A percentile compares a stretch with the other conserved stretches of the same genome.
These are phyloP conservation scores for Sialis lutaria DNA, from an alignment of 2,888 invertebrate species.

Conservation along the genomic window DNA sequence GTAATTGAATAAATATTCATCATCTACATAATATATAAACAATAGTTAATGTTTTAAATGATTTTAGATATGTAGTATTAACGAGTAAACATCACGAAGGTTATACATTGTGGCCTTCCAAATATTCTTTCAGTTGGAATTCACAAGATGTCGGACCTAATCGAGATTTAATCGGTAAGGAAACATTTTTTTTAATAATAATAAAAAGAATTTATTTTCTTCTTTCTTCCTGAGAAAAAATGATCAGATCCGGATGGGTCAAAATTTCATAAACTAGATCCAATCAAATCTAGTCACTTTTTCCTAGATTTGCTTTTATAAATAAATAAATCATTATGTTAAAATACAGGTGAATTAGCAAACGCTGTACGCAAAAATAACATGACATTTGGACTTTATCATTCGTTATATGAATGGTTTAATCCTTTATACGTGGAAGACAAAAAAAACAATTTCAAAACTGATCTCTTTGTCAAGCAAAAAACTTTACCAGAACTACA, in stretches of 20 bases:
- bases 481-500: slow-evolving; percentile 58
- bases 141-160: slow-evolving; percentile 60
- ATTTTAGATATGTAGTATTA: slow-evolving; percentile 54
- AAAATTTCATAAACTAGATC: too few relatives aligned
- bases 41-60: neutral
- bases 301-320: too few relatives aligned
- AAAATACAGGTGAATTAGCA: slow-evolving; percentile 31
- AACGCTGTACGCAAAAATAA: slow-evolving; percentile 35
- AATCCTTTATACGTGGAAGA: slow-evolving; percentile 57
- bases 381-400: slow-evolving; percentile 60
- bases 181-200: neutral
- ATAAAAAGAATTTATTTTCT: too few relatives aligned
- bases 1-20: slow-evolving; percentile 24
- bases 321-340: neutral
- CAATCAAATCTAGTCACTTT: too few relatives aligned
- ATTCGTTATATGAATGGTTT: slow-evolving; percentile 69
- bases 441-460: slow-evolving; percentile 35
- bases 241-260: too few relatives aligned
- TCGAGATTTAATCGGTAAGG: slow-evolving; percentile 50
- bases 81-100: slow-evolving; percentile 86
- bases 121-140: slow-evolving; percentile 72
- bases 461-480: slow-evolving; percentile 21
- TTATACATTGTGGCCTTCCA: slow-evolving; percentile 69
- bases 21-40: too few relatives aligned
- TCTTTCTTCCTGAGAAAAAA: too few relatives aligned